Percentiles rank a stretch among this genome's conserved stretches.
These are phyloP conservation scores for Romanomermis culicivorax DNA, from an alignment of 2,888 invertebrate genomes.

Conservation along the genomic window DNA sequence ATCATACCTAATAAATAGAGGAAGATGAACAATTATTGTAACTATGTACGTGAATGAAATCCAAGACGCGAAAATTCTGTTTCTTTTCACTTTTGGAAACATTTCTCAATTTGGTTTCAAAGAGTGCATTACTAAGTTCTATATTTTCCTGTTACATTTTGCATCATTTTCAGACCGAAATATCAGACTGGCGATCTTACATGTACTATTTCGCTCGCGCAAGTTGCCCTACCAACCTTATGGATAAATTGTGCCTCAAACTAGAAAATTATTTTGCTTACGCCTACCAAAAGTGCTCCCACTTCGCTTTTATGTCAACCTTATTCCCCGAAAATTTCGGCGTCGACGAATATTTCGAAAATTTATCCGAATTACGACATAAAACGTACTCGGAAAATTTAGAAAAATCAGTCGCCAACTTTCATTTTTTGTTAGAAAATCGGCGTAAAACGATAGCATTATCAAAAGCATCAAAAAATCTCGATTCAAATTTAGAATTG, in stretches of 20 bases:
- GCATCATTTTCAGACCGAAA: no score
- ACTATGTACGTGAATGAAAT: no score
- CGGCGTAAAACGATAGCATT: background rate
- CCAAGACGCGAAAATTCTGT: no score
- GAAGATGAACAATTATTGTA: no score
- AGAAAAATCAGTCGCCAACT: background rate
- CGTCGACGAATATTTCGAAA: slow-evolving; percentile 10
- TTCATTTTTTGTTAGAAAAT: background rate
- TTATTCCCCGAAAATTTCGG: slow-evolving; percentile 8
- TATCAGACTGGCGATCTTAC: background rate
- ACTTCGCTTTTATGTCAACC: slow-evolving; percentile 6
- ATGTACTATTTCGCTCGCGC: background rate
- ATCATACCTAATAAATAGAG: no score
- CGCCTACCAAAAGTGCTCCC: slow-evolving; percentile 3
- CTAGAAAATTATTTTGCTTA: background rate
- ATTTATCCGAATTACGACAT: slow-evolving; percentile 7
- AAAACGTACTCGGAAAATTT: background rate
- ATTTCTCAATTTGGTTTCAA: no score
- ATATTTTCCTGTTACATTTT: no score
- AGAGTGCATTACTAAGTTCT: no score
- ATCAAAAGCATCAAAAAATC: no score
- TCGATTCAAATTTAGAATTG: no score
- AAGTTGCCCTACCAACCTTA: background rate
- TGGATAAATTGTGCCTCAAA: background rate
- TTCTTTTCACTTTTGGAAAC: no score